A percentile compares a stretch with the other conserved stretches of the same genome.
Conservation (phyloP, 2,888 invertebrate genomes). For the Campaea margaritaria region DNA sequence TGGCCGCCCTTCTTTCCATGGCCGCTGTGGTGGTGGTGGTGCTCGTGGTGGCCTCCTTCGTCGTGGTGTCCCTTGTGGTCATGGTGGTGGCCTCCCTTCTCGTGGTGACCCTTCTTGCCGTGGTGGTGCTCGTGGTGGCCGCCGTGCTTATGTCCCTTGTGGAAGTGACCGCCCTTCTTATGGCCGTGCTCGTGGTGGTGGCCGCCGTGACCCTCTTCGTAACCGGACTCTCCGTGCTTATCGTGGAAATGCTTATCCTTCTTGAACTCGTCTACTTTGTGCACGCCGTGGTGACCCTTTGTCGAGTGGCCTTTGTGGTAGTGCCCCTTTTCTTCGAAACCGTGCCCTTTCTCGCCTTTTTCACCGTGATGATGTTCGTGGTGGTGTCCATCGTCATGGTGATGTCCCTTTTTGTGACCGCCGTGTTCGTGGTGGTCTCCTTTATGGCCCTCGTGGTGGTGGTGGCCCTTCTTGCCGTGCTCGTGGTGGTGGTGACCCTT, state of each 20-base stretch:
- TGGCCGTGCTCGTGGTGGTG: slow-evolving; percentile 91
- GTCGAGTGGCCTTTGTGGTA: slow-evolving; percentile 94
- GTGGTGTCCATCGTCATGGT: slow-evolving; percentile 88
- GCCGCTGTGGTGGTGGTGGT: slow-evolving; percentile 89
- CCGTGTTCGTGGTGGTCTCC: slow-evolving; percentile 86
- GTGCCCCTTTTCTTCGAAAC: slow-evolving; percentile 85
- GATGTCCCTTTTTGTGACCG: slow-evolving; percentile 87
- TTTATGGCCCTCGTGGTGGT: slow-evolving; percentile 87
- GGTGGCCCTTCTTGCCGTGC: slow-evolving; percentile 89
- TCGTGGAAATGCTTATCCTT: slow-evolving; percentile 94
- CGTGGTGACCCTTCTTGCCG: slow-evolving; percentile 92
- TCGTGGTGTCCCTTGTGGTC: slow-evolving; percentile 92
- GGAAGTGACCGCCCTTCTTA: slow-evolving; percentile 92
- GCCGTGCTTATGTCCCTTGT: slow-evolving; percentile 91
- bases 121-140: slow-evolving; percentile 92
- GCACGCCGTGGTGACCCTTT: slow-evolving; percentile 93
- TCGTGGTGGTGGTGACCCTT: slow-evolving; percentile 88
- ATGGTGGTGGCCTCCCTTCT: slow-evolving; percentile 92
- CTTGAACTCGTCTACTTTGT: slow-evolving; percentile 93
- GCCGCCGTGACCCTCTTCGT: slow-evolving; percentile 91
- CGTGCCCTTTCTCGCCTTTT: slow-evolving; percentile 86
- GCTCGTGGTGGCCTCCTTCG: slow-evolving; percentile 90
- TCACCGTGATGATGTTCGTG: slow-evolving; percentile 87
- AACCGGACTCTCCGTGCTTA: slow-evolving; percentile 91
- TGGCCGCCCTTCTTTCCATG: slow-evolving; percentile 92